These are phyloP conservation scores for Ectobius pallidus DNA, from an alignment of 2,888 invertebrate species.

Conservation along the genomic window DNA sequence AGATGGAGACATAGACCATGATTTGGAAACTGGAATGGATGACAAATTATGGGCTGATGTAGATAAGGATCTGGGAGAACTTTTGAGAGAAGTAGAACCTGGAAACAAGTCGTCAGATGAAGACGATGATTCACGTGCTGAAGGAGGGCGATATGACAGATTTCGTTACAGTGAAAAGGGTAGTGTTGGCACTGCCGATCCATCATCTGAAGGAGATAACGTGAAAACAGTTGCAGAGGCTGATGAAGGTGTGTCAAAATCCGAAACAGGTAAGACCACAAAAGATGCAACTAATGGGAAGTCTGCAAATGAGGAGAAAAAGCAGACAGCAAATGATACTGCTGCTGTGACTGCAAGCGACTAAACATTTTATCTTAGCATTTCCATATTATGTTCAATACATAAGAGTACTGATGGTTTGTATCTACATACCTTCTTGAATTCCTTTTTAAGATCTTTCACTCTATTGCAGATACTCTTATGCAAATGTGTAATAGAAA, in stretches of 20 bases:
- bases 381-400: too few relatives aligned
- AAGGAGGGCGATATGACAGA: constrained; percentile 62
- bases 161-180: constrained; percentile 71
- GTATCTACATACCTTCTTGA: too few relatives aligned
- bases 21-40: constrained; percentile 55
- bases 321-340: constrained; percentile 6
- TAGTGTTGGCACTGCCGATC: constrained; percentile 28
- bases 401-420: too few relatives aligned
- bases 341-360: background rate
- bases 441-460: too few relatives aligned
- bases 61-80: constrained; percentile 79
- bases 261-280: constrained; percentile 17
- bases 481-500: too few relatives aligned
- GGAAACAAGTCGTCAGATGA: constrained; percentile 65
- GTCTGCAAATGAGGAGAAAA: background rate
- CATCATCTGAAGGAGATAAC: constrained; percentile 29
- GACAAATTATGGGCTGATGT: constrained; percentile 83
- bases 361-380: background rate
- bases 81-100: constrained; percentile 63
- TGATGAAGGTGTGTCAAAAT: constrained; percentile 14
- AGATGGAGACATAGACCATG: constrained; percentile 56
- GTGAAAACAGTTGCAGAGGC: constrained; percentile 10
- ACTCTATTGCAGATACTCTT: too few relatives aligned
- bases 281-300: background rate
- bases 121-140: constrained; percentile 69